Evolutionary conservation across 2,888 invertebrate genomes (phyloP).

Genomic region (Drosophila pseudotakahashii): DNA sequence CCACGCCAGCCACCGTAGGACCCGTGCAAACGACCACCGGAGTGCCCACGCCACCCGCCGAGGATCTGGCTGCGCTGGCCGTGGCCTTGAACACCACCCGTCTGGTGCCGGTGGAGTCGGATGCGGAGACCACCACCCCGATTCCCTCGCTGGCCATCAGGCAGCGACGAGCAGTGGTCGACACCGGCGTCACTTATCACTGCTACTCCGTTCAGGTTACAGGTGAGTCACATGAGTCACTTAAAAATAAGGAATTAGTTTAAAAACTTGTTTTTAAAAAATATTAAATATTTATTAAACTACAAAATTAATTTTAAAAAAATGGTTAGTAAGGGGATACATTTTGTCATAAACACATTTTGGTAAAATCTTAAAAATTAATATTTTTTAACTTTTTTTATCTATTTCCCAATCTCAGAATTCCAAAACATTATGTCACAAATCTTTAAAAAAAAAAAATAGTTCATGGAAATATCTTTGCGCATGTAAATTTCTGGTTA

Average conservation of each 20-base stretch:
- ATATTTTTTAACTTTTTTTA: too few species aligned
- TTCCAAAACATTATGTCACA: too few species aligned
- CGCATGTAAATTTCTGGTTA: too few species aligned
- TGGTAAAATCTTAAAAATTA: too few species aligned
- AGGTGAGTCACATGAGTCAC: conserved; percentile 53
- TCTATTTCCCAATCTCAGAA: too few species aligned
- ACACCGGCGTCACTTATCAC: conserved; percentile 67
- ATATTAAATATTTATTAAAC: too few species aligned
- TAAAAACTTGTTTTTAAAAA: too few species aligned
- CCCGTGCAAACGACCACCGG: conserved; percentile 58
- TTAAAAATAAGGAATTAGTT: neutral
- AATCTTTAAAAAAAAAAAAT: neutral
- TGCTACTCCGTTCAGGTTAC: conserved; percentile 73
- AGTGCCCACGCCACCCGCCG: conserved; percentile 71
- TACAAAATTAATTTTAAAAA: too few species aligned
- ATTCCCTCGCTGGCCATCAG: conserved; percentile 56
- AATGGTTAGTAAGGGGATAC: too few species aligned
- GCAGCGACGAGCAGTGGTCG: conserved; percentile 51
- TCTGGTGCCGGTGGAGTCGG: conserved; percentile 18
- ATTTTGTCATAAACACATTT: too few species aligned
- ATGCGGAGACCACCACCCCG: conserved; percentile 14
- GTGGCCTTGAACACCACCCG: conserved; percentile 36
- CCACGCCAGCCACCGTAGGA: conserved; percentile 63
- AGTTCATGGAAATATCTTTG: too few species aligned
- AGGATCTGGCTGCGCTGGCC: conserved; percentile 27